Evolutionary conservation across 2,888 invertebrate genomes (phyloP).

Genomic region (Drosophila maculinotata): DNA sequence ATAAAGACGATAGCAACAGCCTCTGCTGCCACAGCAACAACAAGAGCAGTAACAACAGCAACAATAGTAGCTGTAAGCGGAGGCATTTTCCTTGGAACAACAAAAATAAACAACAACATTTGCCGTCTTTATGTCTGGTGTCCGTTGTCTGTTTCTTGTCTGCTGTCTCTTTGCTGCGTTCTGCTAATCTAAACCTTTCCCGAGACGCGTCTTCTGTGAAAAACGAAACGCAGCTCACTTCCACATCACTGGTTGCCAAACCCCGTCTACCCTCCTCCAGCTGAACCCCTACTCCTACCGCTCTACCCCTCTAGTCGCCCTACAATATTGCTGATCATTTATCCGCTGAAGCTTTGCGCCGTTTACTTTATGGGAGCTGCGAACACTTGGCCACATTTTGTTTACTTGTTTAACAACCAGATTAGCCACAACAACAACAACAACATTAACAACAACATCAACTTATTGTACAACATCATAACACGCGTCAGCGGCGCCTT

Average conservation of each 20-base stretch:
- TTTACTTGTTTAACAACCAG: slow-evolving; percentile 52
- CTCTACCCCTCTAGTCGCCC: neutral
- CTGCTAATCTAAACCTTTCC: slow-evolving; percentile 37
- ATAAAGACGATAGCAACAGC: slow-evolving; percentile 37
- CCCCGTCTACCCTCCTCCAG: too few species aligned
- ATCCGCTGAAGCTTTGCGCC: slow-evolving; percentile 17
- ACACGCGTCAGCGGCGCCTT: slow-evolving; percentile 50
- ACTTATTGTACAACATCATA: slow-evolving; percentile 37
- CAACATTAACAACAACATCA: slow-evolving; percentile 17
- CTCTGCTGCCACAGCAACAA: neutral
- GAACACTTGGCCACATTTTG: slow-evolving; percentile 31
- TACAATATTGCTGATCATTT: neutral
- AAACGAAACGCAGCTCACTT: slow-evolving; percentile 32
- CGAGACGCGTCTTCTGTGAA: slow-evolving; percentile 42
- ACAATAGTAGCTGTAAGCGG: slow-evolving; percentile 19
- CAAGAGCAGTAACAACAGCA: slow-evolving; percentile 20
- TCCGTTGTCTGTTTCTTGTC: neutral
- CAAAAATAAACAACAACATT: slow-evolving; percentile 35
- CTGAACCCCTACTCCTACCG: neutral
- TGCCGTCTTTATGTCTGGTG: neutral
- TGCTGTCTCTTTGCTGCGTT: neutral
- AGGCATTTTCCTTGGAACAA: slow-evolving; percentile 45
- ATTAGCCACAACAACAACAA: slow-evolving; percentile 31
- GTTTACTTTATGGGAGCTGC: slow-evolving; percentile 19
- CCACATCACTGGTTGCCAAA: slow-evolving; percentile 15